Evolutionary conservation across 1,140 invertebrate species (phyloP), one percentile per base, ranked within the genome.

Genomic region (Bombus consobrinus): DNA sequence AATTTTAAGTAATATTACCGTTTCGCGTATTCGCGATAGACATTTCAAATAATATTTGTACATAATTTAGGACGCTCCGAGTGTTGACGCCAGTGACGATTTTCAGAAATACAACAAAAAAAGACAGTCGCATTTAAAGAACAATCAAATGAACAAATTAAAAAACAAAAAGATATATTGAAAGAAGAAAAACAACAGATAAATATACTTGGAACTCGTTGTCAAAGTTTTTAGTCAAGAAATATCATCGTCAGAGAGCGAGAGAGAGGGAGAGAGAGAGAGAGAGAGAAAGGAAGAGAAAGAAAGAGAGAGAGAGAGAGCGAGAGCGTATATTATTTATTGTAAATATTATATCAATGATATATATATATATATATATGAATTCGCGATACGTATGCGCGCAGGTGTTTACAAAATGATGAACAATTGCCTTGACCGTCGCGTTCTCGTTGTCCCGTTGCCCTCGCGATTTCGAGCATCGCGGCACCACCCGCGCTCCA

Each of bases 361-460:
- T 86, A 86, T 68, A 85, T 74, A 85, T 85, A 80, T 85, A 80
- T 57, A 84, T 69, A 76, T 39, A 86, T 74, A 87, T 81, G 41
- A 87, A 87, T 87, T 87, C 87, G 86, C 82, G 86, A 81, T 84
- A 88, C 79, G 84, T 78, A 87, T 87, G 88, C 85, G 81, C 81
- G 89, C 78, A 81, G 57, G 47, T 86, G 81, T 90, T 88, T 88
- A 79, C 32, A 34, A 34, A 87, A 81, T 79, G 87, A 85, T 71
- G 88, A 73, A 39, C 84, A 89, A 89, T 82, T 68, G 81, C 80
- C 66, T 89, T 88, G 76, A 73, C 34, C 71, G 82, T 89, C 77
- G 72, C 59, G 82, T 85, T 43, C 57, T 77, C 78, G 71, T 90
- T 77, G 71, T 71, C 39, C 37, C 25, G 41, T 80, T 80, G 25